These are phyloP conservation scores for Pollenia angustigena DNA, from an alignment of 2,888 invertebrate species.

Conservation along the genomic window DNA sequence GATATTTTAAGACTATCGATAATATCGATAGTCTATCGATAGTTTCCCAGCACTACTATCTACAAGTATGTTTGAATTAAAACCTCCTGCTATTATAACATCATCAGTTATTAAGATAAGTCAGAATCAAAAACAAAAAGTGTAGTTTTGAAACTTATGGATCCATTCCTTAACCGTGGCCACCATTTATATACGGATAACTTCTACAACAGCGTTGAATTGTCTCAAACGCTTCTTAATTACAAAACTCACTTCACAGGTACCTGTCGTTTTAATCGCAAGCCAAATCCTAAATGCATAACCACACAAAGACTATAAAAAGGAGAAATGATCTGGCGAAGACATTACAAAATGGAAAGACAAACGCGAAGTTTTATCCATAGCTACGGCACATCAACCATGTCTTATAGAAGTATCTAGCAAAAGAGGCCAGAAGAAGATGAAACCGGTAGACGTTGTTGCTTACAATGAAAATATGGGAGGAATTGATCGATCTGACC, in stretches of 20 bases:
- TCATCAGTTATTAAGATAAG: no score
- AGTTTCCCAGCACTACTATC: no score
- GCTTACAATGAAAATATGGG: background rate
- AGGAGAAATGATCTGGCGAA: no score
- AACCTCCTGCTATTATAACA: no score
- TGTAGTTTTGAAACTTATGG: background rate
- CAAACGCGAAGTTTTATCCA: constrained; percentile 1
- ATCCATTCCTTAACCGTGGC: constrained; percentile 19
- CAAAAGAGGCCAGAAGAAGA: background rate
- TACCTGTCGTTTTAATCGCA: no score
- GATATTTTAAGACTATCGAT: no score
- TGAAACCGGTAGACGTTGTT: background rate
- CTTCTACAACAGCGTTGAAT: constrained; percentile 30
- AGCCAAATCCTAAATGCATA: no score
- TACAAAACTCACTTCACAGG: no score
- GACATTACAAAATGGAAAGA: constrained; percentile 15
- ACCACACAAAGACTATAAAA: no score
- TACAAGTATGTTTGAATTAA: no score
- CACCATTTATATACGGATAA: constrained; percentile 31
- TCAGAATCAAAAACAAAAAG: background rate
- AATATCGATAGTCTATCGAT: no score
- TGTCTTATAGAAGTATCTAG: background rate
- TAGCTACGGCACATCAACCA: background rate
- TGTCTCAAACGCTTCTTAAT: background rate
- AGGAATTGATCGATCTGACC: constrained; percentile 22